Percentiles rank a stretch among this genome's conserved stretches.
These are phyloP conservation scores for Sapajus apella DNA, from an alignment of 2,113 vertebrate species.

Conservation along the genomic window DNA sequence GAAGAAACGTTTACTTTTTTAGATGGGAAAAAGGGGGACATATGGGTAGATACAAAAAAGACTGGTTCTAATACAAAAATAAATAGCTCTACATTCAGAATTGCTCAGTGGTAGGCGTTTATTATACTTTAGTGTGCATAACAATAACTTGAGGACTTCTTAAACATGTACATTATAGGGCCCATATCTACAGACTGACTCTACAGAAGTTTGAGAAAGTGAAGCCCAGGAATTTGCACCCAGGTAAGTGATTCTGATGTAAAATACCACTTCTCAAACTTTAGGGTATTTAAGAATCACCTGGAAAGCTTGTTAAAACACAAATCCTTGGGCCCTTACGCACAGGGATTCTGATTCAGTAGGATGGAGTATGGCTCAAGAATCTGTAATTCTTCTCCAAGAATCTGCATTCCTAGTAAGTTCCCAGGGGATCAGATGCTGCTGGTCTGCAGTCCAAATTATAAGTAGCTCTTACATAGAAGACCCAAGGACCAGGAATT, in stretches of 20 bases:
- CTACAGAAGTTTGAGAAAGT: not conserved
- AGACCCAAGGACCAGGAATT: not conserved
- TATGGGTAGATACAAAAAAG: not conserved
- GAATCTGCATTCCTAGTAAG: not conserved
- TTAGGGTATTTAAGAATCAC: not conserved
- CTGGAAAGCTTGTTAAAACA: not conserved
- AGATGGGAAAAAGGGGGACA: not conserved
- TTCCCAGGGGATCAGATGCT: not conserved
- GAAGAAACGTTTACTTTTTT: constrained; percentile 17
- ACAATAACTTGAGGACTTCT: not conserved
- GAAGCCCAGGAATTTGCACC: not conserved
- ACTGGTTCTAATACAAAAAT: constrained; percentile 24
- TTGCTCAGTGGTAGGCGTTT: not conserved
- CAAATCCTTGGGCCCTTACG: not conserved
- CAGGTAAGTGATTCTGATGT: not conserved
- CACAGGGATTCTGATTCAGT: not conserved
- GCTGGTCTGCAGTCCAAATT: not conserved
- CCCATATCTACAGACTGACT: not conserved
- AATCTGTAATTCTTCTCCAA: not conserved
- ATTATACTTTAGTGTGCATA: not conserved
- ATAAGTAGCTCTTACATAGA: not conserved
- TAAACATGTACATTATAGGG: not conserved
- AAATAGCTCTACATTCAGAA: not conserved
- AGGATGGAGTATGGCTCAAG: not conserved
- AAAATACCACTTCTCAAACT: not conserved